Evolutionary conservation across 35 echinoderm and acorn worm species (phyloP).

Genomic region (Hemicentrotus pulcherrimus): DNA sequence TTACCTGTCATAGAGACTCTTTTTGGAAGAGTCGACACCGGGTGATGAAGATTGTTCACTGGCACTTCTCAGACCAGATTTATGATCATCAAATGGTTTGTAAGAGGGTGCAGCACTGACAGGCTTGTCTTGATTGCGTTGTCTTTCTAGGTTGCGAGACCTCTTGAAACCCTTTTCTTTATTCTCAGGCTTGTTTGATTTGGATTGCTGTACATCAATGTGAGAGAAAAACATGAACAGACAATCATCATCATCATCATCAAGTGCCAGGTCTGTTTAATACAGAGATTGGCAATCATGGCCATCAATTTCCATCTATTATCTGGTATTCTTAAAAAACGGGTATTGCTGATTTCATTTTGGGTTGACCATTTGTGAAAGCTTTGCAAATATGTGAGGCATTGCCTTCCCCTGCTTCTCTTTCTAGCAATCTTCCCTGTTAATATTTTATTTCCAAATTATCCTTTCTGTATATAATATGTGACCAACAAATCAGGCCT

Average conservation of each 20-base stretch:
- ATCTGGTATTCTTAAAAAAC: too few relatives aligned
- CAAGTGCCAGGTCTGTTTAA: too few relatives aligned
- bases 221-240: neutral
- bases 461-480: too few relatives aligned
- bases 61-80: neutral
- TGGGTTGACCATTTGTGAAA: too few relatives aligned
- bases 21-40: neutral
- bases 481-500: too few relatives aligned
- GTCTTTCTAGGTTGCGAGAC: slow-evolving; percentile 31
- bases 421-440: too few relatives aligned
- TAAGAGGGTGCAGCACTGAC: neutral
- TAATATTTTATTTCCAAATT: too few relatives aligned
- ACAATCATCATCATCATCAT: neutral
- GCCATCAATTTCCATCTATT: too few relatives aligned
- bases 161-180: slow-evolving; percentile 45
- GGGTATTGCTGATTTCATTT: too few relatives aligned
- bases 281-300: too few relatives aligned
- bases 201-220: slow-evolving; percentile 14
- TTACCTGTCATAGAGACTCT: slow-evolving; percentile 35
- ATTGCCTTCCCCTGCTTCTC: too few relatives aligned
- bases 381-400: too few relatives aligned
- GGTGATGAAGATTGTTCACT: neutral
- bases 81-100: neutral
- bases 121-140: neutral
- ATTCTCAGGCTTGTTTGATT: neutral